phyloP scores from a whole-genome alignment of 2,797 vertebrate species.

The Aeoliscus strigatus region DNA sequence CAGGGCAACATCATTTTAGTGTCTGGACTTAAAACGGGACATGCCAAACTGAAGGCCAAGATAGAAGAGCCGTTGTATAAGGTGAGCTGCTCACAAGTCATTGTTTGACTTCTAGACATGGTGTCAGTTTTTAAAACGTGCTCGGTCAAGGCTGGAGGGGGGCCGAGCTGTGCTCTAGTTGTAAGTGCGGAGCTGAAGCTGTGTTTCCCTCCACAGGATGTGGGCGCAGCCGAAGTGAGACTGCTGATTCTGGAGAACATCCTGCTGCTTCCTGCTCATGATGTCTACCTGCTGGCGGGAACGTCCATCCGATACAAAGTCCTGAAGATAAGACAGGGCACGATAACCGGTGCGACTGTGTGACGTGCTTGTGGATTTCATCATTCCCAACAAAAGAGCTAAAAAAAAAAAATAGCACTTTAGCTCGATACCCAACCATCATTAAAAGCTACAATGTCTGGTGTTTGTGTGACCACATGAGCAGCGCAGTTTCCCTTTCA shows the following conservation, averaged over 20 bases:
- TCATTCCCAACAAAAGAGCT: not conserved
- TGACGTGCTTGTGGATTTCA: no score
- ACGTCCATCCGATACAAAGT: conserved; percentile 88
- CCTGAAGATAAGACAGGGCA: conserved; percentile 92
- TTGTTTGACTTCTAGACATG: no score
- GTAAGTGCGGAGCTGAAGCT: conserved; percentile 8
- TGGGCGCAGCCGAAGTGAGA: conserved; percentile 87
- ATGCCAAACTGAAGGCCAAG: conserved; percentile 88
- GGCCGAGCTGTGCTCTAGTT: not conserved
- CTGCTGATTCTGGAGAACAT: conserved; percentile 97
- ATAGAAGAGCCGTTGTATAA: conserved; percentile 88
- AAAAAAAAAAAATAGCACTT: not conserved
- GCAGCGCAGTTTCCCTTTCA: not conserved
- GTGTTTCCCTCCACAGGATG: conserved; percentile 75
- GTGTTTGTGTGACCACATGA: conserved; percentile 1
- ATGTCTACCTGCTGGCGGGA: conserved; percentile 88
- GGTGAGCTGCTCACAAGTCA: conserved; percentile 56
- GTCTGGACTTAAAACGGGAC: conserved; percentile 90
- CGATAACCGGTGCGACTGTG: conserved; percentile 80
- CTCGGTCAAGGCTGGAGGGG: no score
- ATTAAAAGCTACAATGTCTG: not conserved
- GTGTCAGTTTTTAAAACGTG: no score
- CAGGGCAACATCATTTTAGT: conserved; percentile 79
- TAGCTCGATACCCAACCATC: not conserved
- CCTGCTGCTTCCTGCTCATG: conserved; percentile 85